phyloP scores from a whole-genome alignment of 1,140 invertebrate species.

The Caenorhabditis latens region DNA sequence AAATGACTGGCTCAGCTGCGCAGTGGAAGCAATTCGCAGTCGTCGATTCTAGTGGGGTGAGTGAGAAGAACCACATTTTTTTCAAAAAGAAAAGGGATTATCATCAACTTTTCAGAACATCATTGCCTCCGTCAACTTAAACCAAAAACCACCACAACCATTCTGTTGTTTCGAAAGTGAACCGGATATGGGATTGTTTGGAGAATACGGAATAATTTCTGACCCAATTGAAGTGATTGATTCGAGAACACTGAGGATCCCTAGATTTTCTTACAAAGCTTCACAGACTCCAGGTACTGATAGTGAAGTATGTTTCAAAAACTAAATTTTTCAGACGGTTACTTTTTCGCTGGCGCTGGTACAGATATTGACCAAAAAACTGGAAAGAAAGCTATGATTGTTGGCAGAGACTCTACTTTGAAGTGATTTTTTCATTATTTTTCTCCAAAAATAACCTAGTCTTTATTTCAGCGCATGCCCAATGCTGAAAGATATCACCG shows the following conservation, averaged over 20 bases:
- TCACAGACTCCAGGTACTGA: constrained; percentile 69
- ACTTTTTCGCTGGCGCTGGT: constrained; percentile 70
- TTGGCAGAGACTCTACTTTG: constrained; percentile 60
- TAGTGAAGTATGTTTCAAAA: neutral
- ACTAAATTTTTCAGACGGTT: constrained; percentile 69
- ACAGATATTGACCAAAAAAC: constrained; percentile 66
- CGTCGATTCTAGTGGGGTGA: constrained; percentile 4
- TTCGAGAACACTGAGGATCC: constrained; percentile 66
- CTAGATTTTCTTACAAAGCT: constrained; percentile 68
- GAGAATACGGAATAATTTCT: constrained; percentile 66
- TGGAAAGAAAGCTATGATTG: constrained; percentile 70
- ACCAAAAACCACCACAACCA: constrained; percentile 62
- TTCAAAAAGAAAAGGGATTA: neutral
- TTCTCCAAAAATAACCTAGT: neutral
- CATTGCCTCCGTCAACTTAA: constrained; percentile 61
- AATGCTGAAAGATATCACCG: constrained; percentile 68
- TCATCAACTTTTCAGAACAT: constrained; percentile 47
- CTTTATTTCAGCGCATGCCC: constrained; percentile 67
- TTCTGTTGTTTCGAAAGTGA: constrained; percentile 70
- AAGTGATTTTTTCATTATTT: constrained; percentile 51
- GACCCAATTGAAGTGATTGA: constrained; percentile 69
- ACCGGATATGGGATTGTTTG: constrained; percentile 66
- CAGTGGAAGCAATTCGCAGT: constrained; percentile 46
- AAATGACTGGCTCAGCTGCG: constrained; percentile 47
- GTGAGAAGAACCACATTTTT: neutral